Percentiles rank a stretch among this genome's conserved stretches.
Conservation (phyloP, 2,888 invertebrate species). For the Platynereis dumerilii region DNA sequence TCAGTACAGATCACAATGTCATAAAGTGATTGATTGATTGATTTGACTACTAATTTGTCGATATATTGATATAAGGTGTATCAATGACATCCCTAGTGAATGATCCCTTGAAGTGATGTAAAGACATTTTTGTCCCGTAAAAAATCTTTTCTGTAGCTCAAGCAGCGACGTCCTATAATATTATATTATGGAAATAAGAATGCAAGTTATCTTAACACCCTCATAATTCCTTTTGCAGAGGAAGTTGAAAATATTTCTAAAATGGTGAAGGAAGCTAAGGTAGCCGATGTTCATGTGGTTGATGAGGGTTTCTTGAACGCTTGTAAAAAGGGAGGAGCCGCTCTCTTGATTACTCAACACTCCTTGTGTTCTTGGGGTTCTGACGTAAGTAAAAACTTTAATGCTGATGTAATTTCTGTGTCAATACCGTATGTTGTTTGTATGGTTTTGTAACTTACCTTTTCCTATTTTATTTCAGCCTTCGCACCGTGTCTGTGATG, state of each 20-base stretch:
- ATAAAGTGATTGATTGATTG: too few relatives aligned
- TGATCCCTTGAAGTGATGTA: too few relatives aligned
- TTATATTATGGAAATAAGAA: too few relatives aligned
- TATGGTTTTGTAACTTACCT: neutral
- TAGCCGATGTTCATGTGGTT: slow-evolving; percentile 79
- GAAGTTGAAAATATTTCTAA: slow-evolving; percentile 74
- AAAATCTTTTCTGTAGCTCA: too few relatives aligned
- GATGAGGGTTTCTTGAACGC: slow-evolving; percentile 73
- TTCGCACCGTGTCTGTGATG: slow-evolving; percentile 23
- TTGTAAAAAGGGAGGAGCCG: slow-evolving; percentile 66
- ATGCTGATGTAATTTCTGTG: neutral
- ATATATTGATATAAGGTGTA: too few relatives aligned
- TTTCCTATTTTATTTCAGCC: slow-evolving; percentile 7
- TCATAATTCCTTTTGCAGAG: slow-evolving; percentile 61
- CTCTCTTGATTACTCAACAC: slow-evolving; percentile 74
- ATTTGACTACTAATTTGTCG: too few relatives aligned
- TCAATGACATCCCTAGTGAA: too few relatives aligned
- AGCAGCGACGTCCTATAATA: too few relatives aligned
- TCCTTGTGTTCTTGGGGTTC: slow-evolving; percentile 85
- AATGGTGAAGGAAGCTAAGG: slow-evolving; percentile 73
- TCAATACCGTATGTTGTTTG: neutral
- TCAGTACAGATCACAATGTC: too few relatives aligned
- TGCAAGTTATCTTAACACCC: too few relatives aligned
- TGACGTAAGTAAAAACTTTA: slow-evolving; percentile 67
- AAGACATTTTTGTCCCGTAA: too few relatives aligned